A percentile compares a stretch with the other conserved stretches of the same genome.
These are phyloP conservation scores for Eristalinus sepulchralis DNA, from an alignment of 2,888 invertebrate species.

Conservation along the genomic window DNA sequence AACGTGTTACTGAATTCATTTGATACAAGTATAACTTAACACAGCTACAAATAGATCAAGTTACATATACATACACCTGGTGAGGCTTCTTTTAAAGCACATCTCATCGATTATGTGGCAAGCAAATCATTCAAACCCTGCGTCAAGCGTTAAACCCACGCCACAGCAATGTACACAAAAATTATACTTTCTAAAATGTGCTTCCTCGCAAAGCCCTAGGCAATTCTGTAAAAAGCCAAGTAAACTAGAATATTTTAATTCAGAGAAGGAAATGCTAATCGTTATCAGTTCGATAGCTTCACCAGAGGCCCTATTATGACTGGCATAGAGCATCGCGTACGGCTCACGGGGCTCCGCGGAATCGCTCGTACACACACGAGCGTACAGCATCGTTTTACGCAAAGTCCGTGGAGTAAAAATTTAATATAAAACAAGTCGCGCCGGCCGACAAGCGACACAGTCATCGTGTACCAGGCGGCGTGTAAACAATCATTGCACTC, in stretches of 20 bases:
- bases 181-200: neutral
- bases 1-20: no score
- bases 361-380: neutral
- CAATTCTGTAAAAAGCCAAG: neutral
- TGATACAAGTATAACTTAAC: no score
- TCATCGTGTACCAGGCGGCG: constrained; percentile 47
- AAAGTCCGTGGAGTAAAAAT: neutral
- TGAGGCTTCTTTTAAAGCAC: no score
- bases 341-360: neutral
- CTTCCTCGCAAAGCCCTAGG: neutral
- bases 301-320: neutral
- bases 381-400: neutral
- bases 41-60: no score
- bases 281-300: neutral
- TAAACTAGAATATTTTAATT: neutral
- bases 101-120: no score
- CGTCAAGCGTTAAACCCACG: neutral
- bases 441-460: constrained; percentile 29
- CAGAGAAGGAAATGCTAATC: neutral
- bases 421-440: constrained; percentile 51
- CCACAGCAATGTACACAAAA: neutral
- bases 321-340: neutral
- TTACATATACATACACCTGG: no score
- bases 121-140: neutral
- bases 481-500: constrained; percentile 18